These are phyloP conservation scores for Halocynthia roretzi DNA, from an alignment of 23 tunicate species.

Conservation along the genomic window DNA sequence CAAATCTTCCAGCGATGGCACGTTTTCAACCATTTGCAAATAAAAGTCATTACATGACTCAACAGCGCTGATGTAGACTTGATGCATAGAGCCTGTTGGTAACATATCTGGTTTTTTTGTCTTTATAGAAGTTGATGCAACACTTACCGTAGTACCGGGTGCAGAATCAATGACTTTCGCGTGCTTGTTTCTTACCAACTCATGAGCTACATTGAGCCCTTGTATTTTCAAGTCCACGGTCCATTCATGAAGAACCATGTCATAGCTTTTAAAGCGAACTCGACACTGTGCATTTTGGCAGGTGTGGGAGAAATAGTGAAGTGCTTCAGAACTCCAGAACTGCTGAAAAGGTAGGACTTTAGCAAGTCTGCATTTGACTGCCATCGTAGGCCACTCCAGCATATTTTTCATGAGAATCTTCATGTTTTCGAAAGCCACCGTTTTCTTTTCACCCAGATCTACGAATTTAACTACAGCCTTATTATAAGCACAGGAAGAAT, in stretches of 20 bases:
- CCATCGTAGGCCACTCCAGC: slow-evolving; percentile 57
- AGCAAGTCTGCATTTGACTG: slow-evolving; percentile 38
- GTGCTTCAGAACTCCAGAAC: neutral
- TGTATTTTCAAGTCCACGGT: slow-evolving; percentile 25
- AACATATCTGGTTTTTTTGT: neutral
- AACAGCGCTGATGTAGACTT: slow-evolving; percentile 64
- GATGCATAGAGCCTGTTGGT: neutral
- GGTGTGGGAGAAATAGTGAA: neutral
- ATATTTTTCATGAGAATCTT: slow-evolving; percentile 44
- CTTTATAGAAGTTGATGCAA: neutral
- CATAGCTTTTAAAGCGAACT: slow-evolving; percentile 14
- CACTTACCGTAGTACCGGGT: neutral
- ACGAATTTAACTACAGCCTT: slow-evolving; percentile 40
- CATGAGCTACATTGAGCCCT: slow-evolving; percentile 17
- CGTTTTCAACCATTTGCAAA: slow-evolving; percentile 27
- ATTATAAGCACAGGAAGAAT: neutral
- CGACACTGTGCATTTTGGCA: slow-evolving; percentile 3
- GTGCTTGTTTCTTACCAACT: slow-evolving; percentile 13
- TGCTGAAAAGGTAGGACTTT: slow-evolving; percentile 18
- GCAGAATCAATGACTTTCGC: slow-evolving; percentile 2
- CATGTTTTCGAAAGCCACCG: slow-evolving; percentile 24
- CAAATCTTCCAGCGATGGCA: slow-evolving; percentile 21
- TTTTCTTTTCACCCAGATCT: slow-evolving; percentile 39
- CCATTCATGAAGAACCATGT: slow-evolving; percentile 18
- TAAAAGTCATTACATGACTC: slow-evolving; percentile 36